Conservation (phyloP, 2,113 vertebrate genomes). For the Tringa solitaria region DNA sequence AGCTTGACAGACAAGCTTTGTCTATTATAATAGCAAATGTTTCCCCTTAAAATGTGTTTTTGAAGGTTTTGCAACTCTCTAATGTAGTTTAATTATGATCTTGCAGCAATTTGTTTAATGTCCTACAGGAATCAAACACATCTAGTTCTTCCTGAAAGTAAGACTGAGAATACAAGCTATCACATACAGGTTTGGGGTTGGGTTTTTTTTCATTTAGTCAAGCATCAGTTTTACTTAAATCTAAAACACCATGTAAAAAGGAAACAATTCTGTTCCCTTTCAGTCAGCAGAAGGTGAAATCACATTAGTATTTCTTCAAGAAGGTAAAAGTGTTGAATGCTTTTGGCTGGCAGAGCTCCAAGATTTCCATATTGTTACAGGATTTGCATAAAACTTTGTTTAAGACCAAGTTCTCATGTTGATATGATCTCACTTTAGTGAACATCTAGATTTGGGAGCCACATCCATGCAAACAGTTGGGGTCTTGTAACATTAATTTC, state of each 20-base stretch:
- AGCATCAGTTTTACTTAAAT: background rate
- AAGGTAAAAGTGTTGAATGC: background rate
- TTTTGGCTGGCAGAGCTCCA: background rate
- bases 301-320: background rate
- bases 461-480: background rate
- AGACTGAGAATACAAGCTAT: background rate
- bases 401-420: conserved; percentile 21
- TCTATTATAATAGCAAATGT: background rate
- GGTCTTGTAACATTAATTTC: background rate
- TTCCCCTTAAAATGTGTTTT: background rate
- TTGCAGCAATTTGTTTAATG: background rate
- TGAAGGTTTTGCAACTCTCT: background rate
- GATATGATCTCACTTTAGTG: background rate
- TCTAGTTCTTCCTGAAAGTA: background rate
- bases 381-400: conserved; percentile 1
- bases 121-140: background rate
- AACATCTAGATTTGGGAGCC: background rate
- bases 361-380: background rate
- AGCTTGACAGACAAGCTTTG: conserved; percentile 5
- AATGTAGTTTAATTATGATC: conserved; percentile 7
- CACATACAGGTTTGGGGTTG: background rate
- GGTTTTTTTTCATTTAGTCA: background rate
- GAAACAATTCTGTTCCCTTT: background rate
- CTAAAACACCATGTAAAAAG: background rate
- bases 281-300: background rate